These are phyloP conservation scores for Sericinus montela DNA, from an alignment of 2,888 invertebrate genomes.

Conservation along the genomic window DNA sequence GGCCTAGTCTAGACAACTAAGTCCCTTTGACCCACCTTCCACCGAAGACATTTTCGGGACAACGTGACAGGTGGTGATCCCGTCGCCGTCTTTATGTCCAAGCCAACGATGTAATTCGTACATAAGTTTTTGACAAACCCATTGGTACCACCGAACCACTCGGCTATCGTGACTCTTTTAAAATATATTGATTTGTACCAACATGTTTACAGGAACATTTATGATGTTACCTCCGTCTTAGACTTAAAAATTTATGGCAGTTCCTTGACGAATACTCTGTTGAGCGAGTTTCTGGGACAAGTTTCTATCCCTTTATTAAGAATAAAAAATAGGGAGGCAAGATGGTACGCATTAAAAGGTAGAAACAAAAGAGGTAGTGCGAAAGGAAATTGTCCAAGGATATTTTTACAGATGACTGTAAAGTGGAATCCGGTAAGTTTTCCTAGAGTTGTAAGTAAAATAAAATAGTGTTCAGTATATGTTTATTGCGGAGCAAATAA, in stretches of 20 bases:
- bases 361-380: conserved; percentile 46
- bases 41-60: no score
- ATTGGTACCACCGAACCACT: no score
- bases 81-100: no score
- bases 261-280: conserved; percentile 38
- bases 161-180: no score
- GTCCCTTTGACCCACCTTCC: no score
- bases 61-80: no score
- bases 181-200: background rate
- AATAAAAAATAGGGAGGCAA: conserved; percentile 45
- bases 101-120: no score
- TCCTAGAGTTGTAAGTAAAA: background rate
- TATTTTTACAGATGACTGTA: conserved; percentile 55
- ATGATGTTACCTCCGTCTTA: conserved; percentile 59
- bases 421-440: conserved; percentile 62
- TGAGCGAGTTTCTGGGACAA: conserved; percentile 50
- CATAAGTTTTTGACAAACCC: no score
- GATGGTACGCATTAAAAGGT: conserved; percentile 65
- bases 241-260: conserved; percentile 56
- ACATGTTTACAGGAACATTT: conserved; percentile 52
- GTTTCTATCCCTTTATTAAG: conserved; percentile 59
- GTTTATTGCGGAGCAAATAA: no score
- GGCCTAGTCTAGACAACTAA: no score
- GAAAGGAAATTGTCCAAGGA: conserved; percentile 60
- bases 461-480: no score